Evolutionary conservation across 2,113 vertebrate genomes (phyloP), one percentile per base, ranked within the genome.

Genomic region (Sitta europaea): DNA sequence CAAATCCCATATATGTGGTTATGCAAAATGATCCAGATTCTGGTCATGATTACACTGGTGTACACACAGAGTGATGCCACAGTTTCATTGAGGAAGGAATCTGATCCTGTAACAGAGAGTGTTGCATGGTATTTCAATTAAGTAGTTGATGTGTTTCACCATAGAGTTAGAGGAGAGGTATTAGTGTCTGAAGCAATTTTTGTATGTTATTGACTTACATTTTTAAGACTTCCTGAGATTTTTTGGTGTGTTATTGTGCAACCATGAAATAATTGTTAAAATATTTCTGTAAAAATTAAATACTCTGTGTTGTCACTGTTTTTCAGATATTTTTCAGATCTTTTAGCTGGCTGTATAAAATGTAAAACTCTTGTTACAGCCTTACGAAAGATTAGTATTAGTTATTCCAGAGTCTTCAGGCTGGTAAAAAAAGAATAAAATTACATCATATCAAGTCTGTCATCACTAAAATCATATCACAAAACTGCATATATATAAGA

Each of bases 1-100:
- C 35, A 85, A 92, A 95, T 79, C 31, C 84, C 84, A 70, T 87
- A 57, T 85, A 91, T 71, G 67, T 90, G 77, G 70, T 89, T 89
- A 62, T 61, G 62, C 70, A 91, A 29, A 95, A 78, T 57, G 72
- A 90, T 75, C 85, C 88, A 88, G 48, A 27, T 94, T 94, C 59
- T 96, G 90, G 55, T 90, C 61, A 19, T 62, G 88, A 76, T 81
- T 83, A 88, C 65, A 57, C 11, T 54, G 38, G 20, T 90, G 71
- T 81, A 42, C 59, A 73, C 74, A 61, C 42, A 66, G 67, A 87
- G 17, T 66, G 75, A 95, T 94, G 78, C 81, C 78, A 79, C 84
- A 70, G 42, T 83, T 94, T 95, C 71, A 51, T 4, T 83, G 95
- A 79, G 78, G 66, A 88, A 65, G 71, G 35, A 94, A 74, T 86